Conservation (phyloP, 1,140 invertebrate species). For the Lysiphlebus fabarum region DNA sequence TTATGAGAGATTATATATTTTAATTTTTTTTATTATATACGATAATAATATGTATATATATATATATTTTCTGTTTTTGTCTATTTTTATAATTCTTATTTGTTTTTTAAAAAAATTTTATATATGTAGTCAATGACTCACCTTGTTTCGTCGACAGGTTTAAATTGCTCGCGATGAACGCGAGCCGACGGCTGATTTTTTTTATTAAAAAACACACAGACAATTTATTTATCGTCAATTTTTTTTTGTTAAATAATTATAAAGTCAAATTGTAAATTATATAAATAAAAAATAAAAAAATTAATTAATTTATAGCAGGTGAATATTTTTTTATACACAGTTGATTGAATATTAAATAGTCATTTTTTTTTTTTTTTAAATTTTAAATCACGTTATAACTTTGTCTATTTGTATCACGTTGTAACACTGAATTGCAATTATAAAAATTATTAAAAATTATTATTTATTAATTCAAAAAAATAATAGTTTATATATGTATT, state of each 20-base stretch:
- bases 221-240: too few species aligned
- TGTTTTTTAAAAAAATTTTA: not conserved
- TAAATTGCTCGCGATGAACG: constrained; percentile 11
- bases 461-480: not conserved
- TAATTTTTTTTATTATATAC: not conserved
- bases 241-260: too few species aligned
- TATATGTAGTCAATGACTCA: not conserved
- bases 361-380: not conserved
- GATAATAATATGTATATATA: too few species aligned
- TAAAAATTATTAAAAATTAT: not conserved
- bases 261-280: not conserved
- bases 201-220: too few species aligned
- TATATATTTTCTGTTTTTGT: too few species aligned
- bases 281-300: not conserved
- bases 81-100: too few species aligned
- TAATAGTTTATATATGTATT: not conserved
- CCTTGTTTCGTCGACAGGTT: constrained; percentile 14
- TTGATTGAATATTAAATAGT: constrained; percentile 4
- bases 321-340: not conserved
- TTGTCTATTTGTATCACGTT: not conserved
- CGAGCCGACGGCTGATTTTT: constrained; percentile 7
- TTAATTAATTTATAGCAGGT: not conserved
- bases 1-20: too few species aligned
- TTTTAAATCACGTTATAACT: not conserved
- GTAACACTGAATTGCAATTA: too few species aligned